Percentiles rank a stretch among this genome's conserved stretches.
phyloP scores from a whole-genome alignment of 1,140 invertebrate species.

The Drosophila punjabiensis region DNA sequence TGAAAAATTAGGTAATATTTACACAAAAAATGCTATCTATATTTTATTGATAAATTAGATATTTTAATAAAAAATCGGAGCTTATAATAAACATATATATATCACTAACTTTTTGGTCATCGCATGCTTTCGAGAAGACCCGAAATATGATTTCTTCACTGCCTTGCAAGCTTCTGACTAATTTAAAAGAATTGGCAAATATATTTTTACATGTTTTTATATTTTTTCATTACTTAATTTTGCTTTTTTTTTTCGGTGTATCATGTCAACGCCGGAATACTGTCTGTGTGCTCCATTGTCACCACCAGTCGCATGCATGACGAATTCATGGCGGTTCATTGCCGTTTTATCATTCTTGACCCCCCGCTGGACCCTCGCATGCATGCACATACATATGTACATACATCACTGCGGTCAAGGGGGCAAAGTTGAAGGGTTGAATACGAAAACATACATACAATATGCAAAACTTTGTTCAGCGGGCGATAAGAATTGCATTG shows the following conservation, averaged over 20 bases:
- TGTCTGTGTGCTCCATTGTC: conserved; percentile 23
- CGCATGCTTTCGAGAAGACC: too few relatives aligned
- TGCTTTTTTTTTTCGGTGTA: not conserved
- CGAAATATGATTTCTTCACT: not conserved
- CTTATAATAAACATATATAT: too few relatives aligned
- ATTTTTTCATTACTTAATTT: too few relatives aligned
- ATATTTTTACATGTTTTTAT: too few relatives aligned
- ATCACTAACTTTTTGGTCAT: too few relatives aligned
- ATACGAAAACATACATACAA: not conserved
- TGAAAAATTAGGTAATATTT: too few relatives aligned
- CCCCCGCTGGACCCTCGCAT: conserved; percentile 13
- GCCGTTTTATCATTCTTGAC: conserved; percentile 61
- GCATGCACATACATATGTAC: conserved; percentile 10
- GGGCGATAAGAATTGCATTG: conserved; percentile 11
- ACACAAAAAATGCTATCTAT: too few relatives aligned
- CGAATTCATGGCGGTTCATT: conserved; percentile 62
- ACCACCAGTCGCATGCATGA: conserved; percentile 58
- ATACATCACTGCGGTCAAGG: conserved; percentile 17
- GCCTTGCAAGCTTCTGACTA: not conserved
- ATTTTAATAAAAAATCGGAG: too few relatives aligned
- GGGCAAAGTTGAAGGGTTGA: conserved; percentile 8
- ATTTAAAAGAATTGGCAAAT: too few relatives aligned
- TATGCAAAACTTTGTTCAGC: conserved; percentile 3
- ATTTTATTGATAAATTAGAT: too few relatives aligned
- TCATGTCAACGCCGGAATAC: not conserved